These are phyloP conservation scores for Pipa parva DNA, from an alignment of 2,113 vertebrate species.

Conservation along the genomic window DNA sequence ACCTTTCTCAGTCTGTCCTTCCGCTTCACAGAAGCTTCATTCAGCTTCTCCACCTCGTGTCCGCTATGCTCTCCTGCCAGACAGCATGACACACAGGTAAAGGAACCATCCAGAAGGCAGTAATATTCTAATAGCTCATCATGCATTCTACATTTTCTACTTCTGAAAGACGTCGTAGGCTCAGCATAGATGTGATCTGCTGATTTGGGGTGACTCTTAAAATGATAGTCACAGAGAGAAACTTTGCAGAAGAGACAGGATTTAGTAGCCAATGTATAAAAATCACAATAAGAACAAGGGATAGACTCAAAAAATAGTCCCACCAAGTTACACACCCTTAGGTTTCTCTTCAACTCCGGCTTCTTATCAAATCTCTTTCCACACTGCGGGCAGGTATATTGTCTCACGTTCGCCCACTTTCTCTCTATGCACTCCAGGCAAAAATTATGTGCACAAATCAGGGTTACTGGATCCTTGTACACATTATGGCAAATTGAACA, in stretches of 20 bases:
- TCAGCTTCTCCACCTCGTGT: not conserved
- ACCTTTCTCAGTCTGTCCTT: not conserved
- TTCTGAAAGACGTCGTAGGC: not conserved
- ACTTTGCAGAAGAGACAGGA: not conserved
- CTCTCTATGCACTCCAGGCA: slow-evolving; percentile 25
- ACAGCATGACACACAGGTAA: not conserved
- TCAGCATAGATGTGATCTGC: slow-evolving; percentile 3
- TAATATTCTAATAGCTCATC: not conserved
- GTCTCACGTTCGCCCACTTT: not conserved
- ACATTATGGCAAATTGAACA: slow-evolving; percentile 41
- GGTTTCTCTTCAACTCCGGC: not conserved
- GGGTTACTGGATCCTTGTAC: slow-evolving; percentile 33
- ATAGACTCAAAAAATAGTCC: not conserved
- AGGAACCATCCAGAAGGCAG: not conserved
- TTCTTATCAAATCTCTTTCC: not conserved
- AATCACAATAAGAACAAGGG: not conserved
- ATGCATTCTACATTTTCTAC: not conserved
- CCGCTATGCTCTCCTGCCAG: not conserved
- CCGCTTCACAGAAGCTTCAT: not conserved
- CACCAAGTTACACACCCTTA: not conserved
- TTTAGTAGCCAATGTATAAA: not conserved
- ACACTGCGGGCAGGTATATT: not conserved
- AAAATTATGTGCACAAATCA: slow-evolving; percentile 46
- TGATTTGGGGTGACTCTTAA: not conserved
- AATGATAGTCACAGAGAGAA: slow-evolving; percentile 8